Evolutionary conservation across 2,113 vertebrate species (phyloP).

Genomic region (Raphicerus campestris): DNA sequence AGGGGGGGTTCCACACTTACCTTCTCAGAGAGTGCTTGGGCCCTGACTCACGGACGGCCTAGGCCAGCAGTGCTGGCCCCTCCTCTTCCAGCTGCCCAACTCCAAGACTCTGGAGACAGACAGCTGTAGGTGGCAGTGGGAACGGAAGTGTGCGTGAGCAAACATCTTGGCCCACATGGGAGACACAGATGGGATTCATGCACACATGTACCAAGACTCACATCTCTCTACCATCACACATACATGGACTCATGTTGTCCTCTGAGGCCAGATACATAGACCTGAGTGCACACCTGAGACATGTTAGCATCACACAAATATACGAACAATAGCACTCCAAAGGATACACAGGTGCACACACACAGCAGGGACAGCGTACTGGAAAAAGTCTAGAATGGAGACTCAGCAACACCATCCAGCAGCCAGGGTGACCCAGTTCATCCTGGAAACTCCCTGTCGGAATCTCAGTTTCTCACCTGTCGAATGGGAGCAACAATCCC

Average conservation of each 20-base stretch:
- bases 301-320: not conserved
- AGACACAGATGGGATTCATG: not conserved
- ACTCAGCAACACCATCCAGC: not conserved
- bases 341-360: not conserved
- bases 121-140: not conserved
- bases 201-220: not conserved
- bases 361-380: not conserved
- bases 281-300: not conserved
- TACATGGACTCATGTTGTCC: not conserved
- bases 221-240: not conserved
- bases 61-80: not conserved
- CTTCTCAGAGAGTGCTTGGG: not conserved
- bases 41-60: not conserved
- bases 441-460: not conserved
- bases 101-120: not conserved
- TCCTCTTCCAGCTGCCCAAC: not conserved
- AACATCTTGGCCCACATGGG: not conserved
- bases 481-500: not conserved
- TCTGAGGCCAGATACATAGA: not conserved
- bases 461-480: conserved; percentile 42
- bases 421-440: not conserved
- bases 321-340: not conserved
- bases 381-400: not conserved
- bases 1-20: not conserved
- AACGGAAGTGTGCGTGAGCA: not conserved